Percentiles rank a stretch among this genome's conserved stretches.
These are phyloP conservation scores for Limnephilus auricula DNA, from an alignment of 2,888 invertebrate species.

Conservation along the genomic window DNA sequence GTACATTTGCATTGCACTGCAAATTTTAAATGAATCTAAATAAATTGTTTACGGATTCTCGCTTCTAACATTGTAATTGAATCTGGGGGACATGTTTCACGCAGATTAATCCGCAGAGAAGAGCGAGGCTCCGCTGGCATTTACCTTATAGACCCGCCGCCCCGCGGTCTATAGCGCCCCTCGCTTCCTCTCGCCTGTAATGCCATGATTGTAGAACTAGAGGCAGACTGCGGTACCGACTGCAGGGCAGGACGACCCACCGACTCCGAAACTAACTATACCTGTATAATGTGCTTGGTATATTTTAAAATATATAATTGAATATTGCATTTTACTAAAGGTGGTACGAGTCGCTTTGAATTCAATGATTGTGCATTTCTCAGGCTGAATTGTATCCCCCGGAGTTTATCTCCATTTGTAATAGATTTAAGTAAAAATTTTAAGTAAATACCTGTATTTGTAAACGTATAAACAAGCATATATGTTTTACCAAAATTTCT, in stretches of 20 bases:
- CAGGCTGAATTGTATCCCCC: conserved; percentile 38
- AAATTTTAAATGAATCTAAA: conserved; percentile 1
- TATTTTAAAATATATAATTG: conserved; percentile 13
- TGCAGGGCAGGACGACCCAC: not conserved
- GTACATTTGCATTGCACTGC: conserved; percentile 41
- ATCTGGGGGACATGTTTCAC: conserved; percentile 24
- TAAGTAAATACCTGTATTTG: conserved; percentile 60
- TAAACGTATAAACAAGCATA: conserved; percentile 64
- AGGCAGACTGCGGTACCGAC: not conserved
- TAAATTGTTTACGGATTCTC: conserved; percentile 17
- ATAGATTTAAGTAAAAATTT: conserved; percentile 61
- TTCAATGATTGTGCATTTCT: conserved; percentile 24
- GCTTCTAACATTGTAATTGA: conserved; percentile 31
- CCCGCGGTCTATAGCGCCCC: not conserved
- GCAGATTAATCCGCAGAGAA: not conserved
- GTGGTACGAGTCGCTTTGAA: conserved; percentile 3
- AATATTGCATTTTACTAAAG: conserved; percentile 3
- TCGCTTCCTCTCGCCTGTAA: not conserved
- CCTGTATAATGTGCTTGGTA: not conserved
- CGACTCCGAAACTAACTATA: not conserved
- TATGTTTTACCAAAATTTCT: conserved; percentile 57
- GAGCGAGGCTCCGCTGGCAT: not conserved
- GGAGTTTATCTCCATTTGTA: conserved; percentile 53
- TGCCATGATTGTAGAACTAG: not conserved
- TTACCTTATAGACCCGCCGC: not conserved